Percentiles rank a stretch among this genome's conserved stretches.
Evolutionary conservation across 2,888 invertebrate species (phyloP).

Genomic region (Linyphia triangularis): DNA sequence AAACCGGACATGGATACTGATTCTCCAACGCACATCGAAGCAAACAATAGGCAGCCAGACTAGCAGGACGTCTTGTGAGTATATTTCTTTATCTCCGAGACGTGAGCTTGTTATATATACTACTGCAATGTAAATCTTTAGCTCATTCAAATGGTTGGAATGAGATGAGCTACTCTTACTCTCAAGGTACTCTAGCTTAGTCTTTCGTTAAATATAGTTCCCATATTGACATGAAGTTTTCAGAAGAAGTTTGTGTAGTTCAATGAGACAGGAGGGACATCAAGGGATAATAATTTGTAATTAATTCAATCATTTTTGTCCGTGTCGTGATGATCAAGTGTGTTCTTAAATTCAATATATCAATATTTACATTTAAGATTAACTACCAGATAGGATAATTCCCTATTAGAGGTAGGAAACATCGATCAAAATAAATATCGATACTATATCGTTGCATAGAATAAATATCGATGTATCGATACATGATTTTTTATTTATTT

Average conservation of each 20-base stretch:
- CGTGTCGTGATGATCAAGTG: too few relatives aligned
- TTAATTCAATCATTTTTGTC: too few relatives aligned
- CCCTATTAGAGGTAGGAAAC: too few relatives aligned
- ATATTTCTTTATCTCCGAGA: conserved; percentile 21
- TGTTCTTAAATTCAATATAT: too few relatives aligned
- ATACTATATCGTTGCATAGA: too few relatives aligned
- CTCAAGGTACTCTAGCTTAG: not conserved
- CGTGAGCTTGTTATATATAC: not conserved
- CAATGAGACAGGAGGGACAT: too few relatives aligned
- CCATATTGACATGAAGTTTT: conserved; percentile 62
- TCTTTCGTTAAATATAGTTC: conserved; percentile 7
- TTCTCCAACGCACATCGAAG: conserved; percentile 70
- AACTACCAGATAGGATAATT: too few relatives aligned
- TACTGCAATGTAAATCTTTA: conserved; percentile 22
- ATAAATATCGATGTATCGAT: too few relatives aligned
- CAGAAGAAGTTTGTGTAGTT: not conserved
- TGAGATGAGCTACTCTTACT: conserved; percentile 31
- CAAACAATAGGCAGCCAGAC: conserved; percentile 57
- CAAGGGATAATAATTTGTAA: too few relatives aligned
- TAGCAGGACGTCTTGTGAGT: conserved; percentile 24
- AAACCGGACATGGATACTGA: conserved; percentile 61
- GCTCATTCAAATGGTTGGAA: conserved; percentile 4
- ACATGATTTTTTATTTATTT: too few relatives aligned
- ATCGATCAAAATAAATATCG: too few relatives aligned
- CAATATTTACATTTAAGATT: too few relatives aligned